Evolutionary conservation across 2,797 vertebrate genomes (phyloP).

Genomic region (Apodemus agrarius): DNA sequence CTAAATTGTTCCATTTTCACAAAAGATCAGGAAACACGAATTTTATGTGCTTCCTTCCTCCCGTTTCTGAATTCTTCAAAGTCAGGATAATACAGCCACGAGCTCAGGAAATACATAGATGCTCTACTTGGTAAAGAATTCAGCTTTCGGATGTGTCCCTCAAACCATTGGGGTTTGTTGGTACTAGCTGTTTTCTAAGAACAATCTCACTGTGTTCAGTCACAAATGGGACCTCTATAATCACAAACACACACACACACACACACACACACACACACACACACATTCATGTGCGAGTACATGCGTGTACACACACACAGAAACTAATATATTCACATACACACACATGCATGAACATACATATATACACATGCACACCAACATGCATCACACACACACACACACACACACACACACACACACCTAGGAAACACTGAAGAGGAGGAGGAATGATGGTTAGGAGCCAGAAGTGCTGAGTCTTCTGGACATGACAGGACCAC

Average conservation of each 20-base stretch:
- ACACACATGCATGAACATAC: not conserved
- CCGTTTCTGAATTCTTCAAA: not conserved
- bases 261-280: not conserved
- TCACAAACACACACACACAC: not conserved
- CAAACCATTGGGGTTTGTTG: not conserved
- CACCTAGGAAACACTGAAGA: not conserved
- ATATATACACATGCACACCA: not conserved
- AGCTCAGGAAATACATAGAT: not conserved
- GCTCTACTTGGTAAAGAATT: not conserved
- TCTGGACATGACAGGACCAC: not conserved
- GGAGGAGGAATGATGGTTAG: not conserved
- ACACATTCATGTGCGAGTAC: no score
- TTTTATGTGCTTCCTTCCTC: not conserved
- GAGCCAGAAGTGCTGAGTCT: not conserved
- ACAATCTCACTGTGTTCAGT: not conserved
- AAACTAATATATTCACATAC: not conserved
- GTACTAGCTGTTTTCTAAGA: not conserved
- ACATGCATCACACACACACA: not conserved
- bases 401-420: not conserved
- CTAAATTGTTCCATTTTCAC: not conserved
- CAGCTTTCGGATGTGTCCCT: not conserved
- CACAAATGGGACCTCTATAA: not conserved
- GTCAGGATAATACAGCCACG: not conserved
- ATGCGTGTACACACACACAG: no score
- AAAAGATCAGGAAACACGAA: not conserved